These are phyloP conservation scores for Microchrysa polita DNA, from an alignment of 2,888 invertebrate genomes.

Conservation along the genomic window DNA sequence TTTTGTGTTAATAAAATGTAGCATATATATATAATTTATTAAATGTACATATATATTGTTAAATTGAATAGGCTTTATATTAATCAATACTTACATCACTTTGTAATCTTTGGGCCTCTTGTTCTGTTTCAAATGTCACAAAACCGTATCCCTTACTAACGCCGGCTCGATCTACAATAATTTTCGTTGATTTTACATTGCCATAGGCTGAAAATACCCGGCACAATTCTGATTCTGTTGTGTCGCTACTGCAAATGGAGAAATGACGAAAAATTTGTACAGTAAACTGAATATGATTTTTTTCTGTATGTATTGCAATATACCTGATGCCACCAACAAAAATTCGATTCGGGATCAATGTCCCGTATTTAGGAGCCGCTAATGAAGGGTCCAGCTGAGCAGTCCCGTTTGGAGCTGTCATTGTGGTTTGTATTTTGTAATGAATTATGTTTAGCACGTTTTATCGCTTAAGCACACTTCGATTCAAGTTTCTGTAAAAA, in stretches of 20 bases:
- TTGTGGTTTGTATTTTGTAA: conserved; percentile 32
- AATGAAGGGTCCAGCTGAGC: conserved; percentile 63
- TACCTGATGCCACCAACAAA: conserved; percentile 94
- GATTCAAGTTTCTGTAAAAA: background rate
- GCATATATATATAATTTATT: background rate
- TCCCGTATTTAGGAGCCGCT: conserved; percentile 73
- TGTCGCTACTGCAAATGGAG: conserved; percentile 70
- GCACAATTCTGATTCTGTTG: conserved; percentile 91
- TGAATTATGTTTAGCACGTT: background rate
- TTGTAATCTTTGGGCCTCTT: conserved; percentile 80
- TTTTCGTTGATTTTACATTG: conserved; percentile 90
- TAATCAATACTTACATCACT: conserved; percentile 69
- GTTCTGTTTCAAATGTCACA: conserved; percentile 86
- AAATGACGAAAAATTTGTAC: conserved; percentile 18
- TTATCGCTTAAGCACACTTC: conserved; percentile 13
- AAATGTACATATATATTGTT: conserved; percentile 19
- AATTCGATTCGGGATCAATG: conserved; percentile 92
- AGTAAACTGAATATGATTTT: background rate
- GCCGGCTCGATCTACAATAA: conserved; percentile 93
- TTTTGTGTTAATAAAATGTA: conserved; percentile 40
- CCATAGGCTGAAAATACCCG: conserved; percentile 91
- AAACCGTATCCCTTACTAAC: conserved; percentile 85
- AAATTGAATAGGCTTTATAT: conserved; percentile 21
- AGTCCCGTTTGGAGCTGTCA: conserved; percentile 52
- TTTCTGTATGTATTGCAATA: conserved; percentile 41